Percentiles rank a stretch among this genome's conserved stretches.
These are phyloP conservation scores for Malthinus seriepunctatus DNA, from an alignment of 2,888 invertebrate species.

Conservation along the genomic window DNA sequence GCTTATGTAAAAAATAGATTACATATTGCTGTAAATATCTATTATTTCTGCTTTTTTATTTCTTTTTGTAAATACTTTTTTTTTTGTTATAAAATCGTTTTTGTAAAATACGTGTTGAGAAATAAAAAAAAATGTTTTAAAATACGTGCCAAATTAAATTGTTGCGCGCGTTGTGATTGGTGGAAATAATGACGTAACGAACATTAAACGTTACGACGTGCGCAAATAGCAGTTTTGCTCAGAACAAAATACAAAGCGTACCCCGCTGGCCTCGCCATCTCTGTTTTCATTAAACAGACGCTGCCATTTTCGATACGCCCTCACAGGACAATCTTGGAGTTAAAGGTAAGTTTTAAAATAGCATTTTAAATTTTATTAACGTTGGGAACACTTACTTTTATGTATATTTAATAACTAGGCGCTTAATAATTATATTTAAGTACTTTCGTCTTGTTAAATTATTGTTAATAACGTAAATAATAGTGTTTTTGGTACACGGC, in stretches of 20 bases:
- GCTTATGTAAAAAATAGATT: no score
- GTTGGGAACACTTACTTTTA: constrained; percentile 4
- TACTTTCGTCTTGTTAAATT: neutral
- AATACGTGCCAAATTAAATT: neutral
- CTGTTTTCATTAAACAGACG: constrained; percentile 53
- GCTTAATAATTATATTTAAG: neutral
- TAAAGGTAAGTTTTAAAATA: constrained; percentile 47
- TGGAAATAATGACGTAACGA: neutral
- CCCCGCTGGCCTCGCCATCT: constrained; percentile 57
- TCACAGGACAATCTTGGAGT: constrained; percentile 61
- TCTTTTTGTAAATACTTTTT: no score
- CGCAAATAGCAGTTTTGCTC: neutral
- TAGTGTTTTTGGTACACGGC: constrained; percentile 26
- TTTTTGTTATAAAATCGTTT: no score
- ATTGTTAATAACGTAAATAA: constrained; percentile 7
- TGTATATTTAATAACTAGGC: neutral
- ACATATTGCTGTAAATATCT: no score
- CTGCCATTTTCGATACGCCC: constrained; percentile 60
- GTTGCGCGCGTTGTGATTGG: constrained; percentile 1
- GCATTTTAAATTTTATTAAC: constrained; percentile 24
- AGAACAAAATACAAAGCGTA: constrained; percentile 9
- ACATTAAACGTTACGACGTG: neutral
- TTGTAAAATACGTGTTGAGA: neutral
- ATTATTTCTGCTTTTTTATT: no score
- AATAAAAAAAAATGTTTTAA: neutral